Percentiles rank a stretch among this genome's conserved stretches.
These are phyloP conservation scores for Anastrepha obliqua DNA, from an alignment of 1,140 invertebrate species.

Conservation along the genomic window DNA sequence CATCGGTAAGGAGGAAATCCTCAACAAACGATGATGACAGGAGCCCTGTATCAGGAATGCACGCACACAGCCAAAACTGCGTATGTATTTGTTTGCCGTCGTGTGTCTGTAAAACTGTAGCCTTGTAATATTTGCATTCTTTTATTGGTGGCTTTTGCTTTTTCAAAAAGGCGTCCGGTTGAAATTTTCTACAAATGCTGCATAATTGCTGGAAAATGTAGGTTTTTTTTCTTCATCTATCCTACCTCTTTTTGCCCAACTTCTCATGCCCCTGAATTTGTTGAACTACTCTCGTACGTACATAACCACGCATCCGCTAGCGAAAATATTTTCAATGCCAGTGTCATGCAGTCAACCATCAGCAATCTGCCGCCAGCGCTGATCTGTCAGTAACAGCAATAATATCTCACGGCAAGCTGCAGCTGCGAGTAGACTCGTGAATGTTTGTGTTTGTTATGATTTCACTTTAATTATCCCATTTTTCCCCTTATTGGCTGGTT, in stretches of 20 bases:
- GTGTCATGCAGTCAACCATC: not conserved
- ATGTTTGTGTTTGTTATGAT: too few species aligned
- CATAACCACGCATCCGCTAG: not conserved
- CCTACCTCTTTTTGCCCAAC: not conserved
- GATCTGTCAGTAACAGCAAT: too few species aligned
- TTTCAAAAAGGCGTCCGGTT: not conserved
- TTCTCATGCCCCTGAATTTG: not conserved
- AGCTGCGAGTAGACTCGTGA: too few species aligned
- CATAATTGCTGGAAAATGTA: constrained; percentile 34
- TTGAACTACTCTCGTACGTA: not conserved
- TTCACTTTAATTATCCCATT: too few species aligned
- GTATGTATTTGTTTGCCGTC: too few species aligned
- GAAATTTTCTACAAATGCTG: not conserved
- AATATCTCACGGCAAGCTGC: too few species aligned
- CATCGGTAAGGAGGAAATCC: not conserved
- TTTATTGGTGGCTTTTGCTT: not conserved
- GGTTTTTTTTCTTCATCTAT: not conserved
- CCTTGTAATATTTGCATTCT: not conserved
- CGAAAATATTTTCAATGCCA: not conserved
- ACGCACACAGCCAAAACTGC: not conserved
- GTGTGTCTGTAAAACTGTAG: not conserved
- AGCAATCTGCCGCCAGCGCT: not conserved
- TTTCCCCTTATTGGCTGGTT: too few species aligned
- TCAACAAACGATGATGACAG: not conserved
- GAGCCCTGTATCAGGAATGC: not conserved